Evolutionary conservation across 2,113 vertebrate genomes (phyloP), one percentile per base, ranked within the genome.

Genomic region (Sebastes schlegelii): DNA sequence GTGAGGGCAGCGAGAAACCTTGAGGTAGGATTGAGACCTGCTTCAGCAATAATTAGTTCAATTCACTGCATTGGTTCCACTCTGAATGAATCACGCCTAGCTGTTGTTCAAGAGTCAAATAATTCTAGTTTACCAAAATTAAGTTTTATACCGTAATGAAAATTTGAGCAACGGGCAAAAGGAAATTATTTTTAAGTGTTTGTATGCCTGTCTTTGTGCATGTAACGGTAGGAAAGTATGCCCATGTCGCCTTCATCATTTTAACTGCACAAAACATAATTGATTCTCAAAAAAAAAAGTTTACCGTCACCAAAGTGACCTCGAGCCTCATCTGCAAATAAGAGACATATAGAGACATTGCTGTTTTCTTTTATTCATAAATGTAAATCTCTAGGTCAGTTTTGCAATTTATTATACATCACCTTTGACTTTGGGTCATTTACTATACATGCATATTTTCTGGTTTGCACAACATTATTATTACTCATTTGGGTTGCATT

Each of bases 21-120:
- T 93, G 91, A 85, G 71, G 64, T 40, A 73, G 82, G 54, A 76
- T 79, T 86, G 61, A 90, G 84, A 86, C 80, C 75, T 79, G 84
- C 91, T 91, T 90, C 63, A 89, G 21, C 9, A 74, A 58, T 77
- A 83, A 81, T 86, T 89, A 14, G 4, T 87, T 85, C 10, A 82
- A 81, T 90, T 86, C 76, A 80, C 40, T 43, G 21, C 23, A 46
- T 61, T 82, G 60, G 48, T 80, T 66, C 49, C 49, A 49, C 19
- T 19, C 17, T 77, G 55, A 89, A 91, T 89, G 40, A 83, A 79
- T 77, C 65, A 26, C 23, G 48, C 61, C 16, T 43, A 16, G 54
- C 63, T 80, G 58, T 69, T 85, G 73, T 62, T 55, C 67, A 90
- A 83, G 40, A 90, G 72, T 89, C 63, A 74, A 73, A 85, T 80